Conservation (phyloP, 1,140 invertebrate genomes). For the Chrysomallon squamiferum region DNA sequence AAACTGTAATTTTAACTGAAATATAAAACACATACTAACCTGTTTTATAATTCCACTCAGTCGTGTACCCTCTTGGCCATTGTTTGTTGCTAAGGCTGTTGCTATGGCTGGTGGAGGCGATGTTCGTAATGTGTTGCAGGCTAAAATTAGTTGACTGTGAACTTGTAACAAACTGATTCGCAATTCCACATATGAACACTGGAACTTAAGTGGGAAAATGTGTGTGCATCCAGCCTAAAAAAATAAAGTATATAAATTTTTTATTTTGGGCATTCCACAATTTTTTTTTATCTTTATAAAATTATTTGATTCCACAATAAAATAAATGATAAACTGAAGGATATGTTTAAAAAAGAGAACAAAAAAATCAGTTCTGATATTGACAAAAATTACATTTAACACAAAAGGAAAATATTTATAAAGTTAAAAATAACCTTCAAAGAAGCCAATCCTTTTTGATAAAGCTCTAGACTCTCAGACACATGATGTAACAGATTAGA, state of each 20-base stretch:
- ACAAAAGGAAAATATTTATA: no score
- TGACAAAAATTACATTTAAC: no score
- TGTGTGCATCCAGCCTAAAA: constrained; percentile 73
- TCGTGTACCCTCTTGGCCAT: constrained; percentile 81
- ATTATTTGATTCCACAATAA: no score
- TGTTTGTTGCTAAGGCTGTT: constrained; percentile 77
- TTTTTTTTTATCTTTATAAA: no score
- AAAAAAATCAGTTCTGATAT: no score
- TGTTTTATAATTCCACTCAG: constrained; percentile 84
- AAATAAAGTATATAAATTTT: no score
- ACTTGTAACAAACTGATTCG: constrained; percentile 80
- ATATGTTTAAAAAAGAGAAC: neutral
- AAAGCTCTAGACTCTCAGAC: constrained; percentile 52
- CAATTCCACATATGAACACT: constrained; percentile 78
- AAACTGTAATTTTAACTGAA: no score
- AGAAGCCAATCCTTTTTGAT: constrained; percentile 72
- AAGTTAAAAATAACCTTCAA: constrained; percentile 69
- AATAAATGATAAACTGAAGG: no score
- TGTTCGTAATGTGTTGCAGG: constrained; percentile 76
- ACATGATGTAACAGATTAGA: constrained; percentile 43
- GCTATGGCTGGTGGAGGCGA: constrained; percentile 93
- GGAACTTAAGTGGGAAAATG: constrained; percentile 75
- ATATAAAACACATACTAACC: no score
- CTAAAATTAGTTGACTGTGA: constrained; percentile 73
- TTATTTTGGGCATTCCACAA: no score